Percentiles rank a stretch among this genome's conserved stretches.
Evolutionary conservation across 2,888 invertebrate species (phyloP).

Genomic region (Xestia sexstrigata): DNA sequence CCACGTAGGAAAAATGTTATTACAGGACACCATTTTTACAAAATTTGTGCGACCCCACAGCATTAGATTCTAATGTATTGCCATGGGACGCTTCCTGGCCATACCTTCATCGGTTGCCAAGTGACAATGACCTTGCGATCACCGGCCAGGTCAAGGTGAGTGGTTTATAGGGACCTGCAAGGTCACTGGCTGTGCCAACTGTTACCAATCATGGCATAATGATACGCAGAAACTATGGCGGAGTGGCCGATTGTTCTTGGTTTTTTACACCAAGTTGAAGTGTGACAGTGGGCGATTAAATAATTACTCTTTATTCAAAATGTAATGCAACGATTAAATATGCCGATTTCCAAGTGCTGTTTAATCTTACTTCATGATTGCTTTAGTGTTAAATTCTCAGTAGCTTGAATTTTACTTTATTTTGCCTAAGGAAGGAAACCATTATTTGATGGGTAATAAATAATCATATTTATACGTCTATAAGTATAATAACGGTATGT

Average conservation of each 20-base stretch:
- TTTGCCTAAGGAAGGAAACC: not conserved
- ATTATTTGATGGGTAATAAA: not conserved
- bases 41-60: constrained; percentile 3
- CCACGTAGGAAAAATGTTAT: not conserved
- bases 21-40: not conserved
- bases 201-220: constrained; percentile 66
- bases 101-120: constrained; percentile 64
- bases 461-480: not conserved
- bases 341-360: not conserved
- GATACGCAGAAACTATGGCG: constrained; percentile 47
- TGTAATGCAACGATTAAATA: not conserved
- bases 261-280: constrained; percentile 19
- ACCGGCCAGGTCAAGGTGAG: constrained; percentile 78
- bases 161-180: constrained; percentile 73
- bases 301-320: constrained; percentile 6
- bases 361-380: not conserved
- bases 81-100: constrained; percentile 41
- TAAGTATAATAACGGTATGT: not conserved
- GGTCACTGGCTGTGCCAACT: constrained; percentile 72
- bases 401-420: not conserved
- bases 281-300: constrained; percentile 27
- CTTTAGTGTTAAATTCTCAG: not conserved
- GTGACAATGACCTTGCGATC: constrained; percentile 77
- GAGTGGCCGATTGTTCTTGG: constrained; percentile 35
- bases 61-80: constrained; percentile 45